Evolutionary conservation across 1,140 invertebrate species (phyloP), one percentile per base, ranked within the genome.

Genomic region (Camponotus pennsylvanicus): DNA sequence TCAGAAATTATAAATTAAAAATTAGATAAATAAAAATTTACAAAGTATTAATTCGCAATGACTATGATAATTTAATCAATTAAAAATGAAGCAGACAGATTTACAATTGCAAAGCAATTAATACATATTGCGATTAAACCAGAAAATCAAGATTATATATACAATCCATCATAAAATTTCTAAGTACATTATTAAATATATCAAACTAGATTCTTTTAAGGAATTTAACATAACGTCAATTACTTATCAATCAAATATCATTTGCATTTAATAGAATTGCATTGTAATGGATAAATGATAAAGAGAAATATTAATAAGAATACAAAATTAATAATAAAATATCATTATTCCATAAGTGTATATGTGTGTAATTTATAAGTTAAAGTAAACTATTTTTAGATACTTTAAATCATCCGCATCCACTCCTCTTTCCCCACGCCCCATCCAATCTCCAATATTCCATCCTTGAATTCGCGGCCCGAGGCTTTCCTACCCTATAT

Each of bases 401-500:
- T 90, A 91, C 86, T 94, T 94, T 93, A 93, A 94, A 94, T 94
- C 89, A 45, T 27, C 42, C 86, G 86, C 88, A 91, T 93, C 5
- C 49, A 9, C 49, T 0, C 45, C 45, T 15, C 45, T 0, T 15
- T 15, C 45, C 13, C 13, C 86, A 77, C 85, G 73, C 83, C 87
- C 66, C 71, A 70, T 45, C 42, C 86, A 32, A 45, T 77, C 71
- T 49, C 70, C 77, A 61, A 90, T 92, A 92, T 92, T 90, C 90
- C 85, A 92, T 89, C 90, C 88, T 91, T 88, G 86, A 91, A 86
- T 90, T 88, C 87, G 88, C 90, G 88, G 92, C 92, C 91, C 66
- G 90, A 91, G 93, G 91, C 93, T 93, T 92, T 92, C 90, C 93
- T 91, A 93, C 92, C 92, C 92, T 92, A 93, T 92, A 94, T 95